Base-by-base conservation (phyloP, 2,888 invertebrate genomes). In the Mesochorus sp. region DNA sequence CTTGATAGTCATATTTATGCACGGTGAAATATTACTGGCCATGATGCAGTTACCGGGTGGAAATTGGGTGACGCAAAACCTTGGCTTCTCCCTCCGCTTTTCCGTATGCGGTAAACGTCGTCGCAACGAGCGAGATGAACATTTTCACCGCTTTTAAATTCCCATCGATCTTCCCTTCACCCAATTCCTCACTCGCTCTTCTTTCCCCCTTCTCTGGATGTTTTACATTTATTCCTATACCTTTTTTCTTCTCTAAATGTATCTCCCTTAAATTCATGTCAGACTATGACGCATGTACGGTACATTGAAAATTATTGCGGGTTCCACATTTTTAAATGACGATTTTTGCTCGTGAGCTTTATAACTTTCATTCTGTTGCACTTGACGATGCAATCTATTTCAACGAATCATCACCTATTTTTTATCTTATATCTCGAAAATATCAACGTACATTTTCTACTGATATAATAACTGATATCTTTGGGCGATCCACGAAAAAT, bases 261-360 rank as follows among this genome's bases (percentile, higher is more conserved):
- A n/a, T n/a, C n/a, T 59, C 19, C 42, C 37, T 47, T 5, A 12
- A 59, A 59, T 70, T 49, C 19, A 61, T 28, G 39, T 3, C 5
- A 71, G 74, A 80, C 80, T 82, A 80, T 53, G 70, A 77, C 79
- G 81, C 79, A 72, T 79, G 73, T 70, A 80, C 76, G 53, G 31
- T 55, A 21, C 24, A 68, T 68, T 31, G 44, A 14, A 19, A 59
- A 39, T 70, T 70, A 61, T 26, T 10, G 44, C n/a, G n/a, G n/a
- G n/a, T n/a, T n/a, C n/a, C n/a, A n/a, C n/a, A n/a, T n/a, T n/a
- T n/a, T n/a, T n/a, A n/a, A n/a, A n/a, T n/a, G n/a, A n/a, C n/a
- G n/a, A n/a, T n/a, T n/a, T n/a, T n/a, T n/a, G n/a, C n/a, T n/a
- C n/a, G n/a, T n/a, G n/a, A n/a, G n/a, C n/a, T n/a, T n/a, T n/a